phyloP scores from a whole-genome alignment of 1,140 invertebrate genomes.

The Meloidogyne hapla region DNA sequence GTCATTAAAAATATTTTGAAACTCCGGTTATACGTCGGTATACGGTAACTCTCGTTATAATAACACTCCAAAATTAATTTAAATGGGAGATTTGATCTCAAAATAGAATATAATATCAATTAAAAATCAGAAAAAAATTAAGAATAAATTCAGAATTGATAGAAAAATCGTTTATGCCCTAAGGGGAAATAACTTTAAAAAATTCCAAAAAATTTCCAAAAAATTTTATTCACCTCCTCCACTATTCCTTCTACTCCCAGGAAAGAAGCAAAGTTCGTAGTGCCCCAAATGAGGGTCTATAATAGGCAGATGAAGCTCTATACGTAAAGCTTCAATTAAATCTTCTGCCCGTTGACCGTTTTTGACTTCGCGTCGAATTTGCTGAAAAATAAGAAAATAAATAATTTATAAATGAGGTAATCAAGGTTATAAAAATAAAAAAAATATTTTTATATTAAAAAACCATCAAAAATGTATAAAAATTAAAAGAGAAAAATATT shows the following conservation, averaged over 20 bases:
- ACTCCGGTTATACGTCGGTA: too few species aligned
- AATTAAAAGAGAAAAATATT: not conserved
- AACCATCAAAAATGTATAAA: not conserved
- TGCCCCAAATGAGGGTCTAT: slow-evolving; percentile 36
- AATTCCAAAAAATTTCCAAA: not conserved
- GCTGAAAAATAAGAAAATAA: slow-evolving; percentile 37
- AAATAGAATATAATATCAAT: too few species aligned
- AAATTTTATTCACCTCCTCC: not conserved
- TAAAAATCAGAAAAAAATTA: too few species aligned
- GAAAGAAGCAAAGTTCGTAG: slow-evolving; percentile 46
- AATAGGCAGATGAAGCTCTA: slow-evolving; percentile 38
- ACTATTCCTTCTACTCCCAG: slow-evolving; percentile 13
- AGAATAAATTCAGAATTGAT: too few species aligned
- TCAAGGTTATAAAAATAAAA: not conserved
- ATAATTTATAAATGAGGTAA: not conserved
- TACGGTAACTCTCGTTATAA: too few species aligned
- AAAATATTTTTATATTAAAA: not conserved
- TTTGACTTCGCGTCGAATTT: slow-evolving; percentile 47
- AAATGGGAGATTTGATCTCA: too few species aligned
- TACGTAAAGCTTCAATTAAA: slow-evolving; percentile 39
- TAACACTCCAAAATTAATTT: too few species aligned
- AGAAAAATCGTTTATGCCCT: too few species aligned
- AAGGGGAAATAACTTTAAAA: too few species aligned
- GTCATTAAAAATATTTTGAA: too few species aligned
- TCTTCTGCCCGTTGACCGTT: slow-evolving; percentile 42